Percentiles rank a stretch among this genome's conserved stretches.
Evolutionary conservation across 1,140 invertebrate species (phyloP).

Genomic region (Brachionus calyciflorus): DNA sequence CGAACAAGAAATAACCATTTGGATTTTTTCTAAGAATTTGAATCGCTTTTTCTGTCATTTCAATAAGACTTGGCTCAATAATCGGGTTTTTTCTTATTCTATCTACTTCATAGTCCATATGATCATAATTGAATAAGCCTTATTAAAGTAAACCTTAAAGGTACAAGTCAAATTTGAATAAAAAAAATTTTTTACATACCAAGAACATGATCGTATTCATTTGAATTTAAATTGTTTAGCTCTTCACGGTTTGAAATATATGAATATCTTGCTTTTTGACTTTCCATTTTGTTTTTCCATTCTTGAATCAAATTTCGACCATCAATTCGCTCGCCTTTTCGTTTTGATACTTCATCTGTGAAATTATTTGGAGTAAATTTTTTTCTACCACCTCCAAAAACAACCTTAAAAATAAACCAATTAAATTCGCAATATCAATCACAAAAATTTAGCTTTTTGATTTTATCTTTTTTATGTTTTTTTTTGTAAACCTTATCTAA

Average conservation of each 20-base stretch:
- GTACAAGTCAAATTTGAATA: background rate
- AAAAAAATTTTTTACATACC: background rate
- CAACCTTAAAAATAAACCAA: slow-evolving; percentile 24
- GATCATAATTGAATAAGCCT: slow-evolving; percentile 65
- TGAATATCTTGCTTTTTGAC: background rate
- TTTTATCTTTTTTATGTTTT: no score
- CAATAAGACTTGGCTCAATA: slow-evolving; percentile 67
- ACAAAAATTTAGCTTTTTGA: no score
- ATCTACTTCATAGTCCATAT: slow-evolving; percentile 72
- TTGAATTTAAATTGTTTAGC: slow-evolving; percentile 14
- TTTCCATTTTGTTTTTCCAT: slow-evolving; percentile 36
- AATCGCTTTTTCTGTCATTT: slow-evolving; percentile 83
- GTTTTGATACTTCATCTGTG: background rate
- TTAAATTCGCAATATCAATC: no score
- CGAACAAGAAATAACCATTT: slow-evolving; percentile 81
- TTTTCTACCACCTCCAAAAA: slow-evolving; percentile 39
- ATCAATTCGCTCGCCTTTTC: slow-evolving; percentile 31
- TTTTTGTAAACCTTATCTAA: no score
- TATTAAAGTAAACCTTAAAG: background rate
- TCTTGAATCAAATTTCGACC: slow-evolving; percentile 25
- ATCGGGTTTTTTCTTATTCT: slow-evolving; percentile 54
- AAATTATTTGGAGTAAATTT: slow-evolving; percentile 5
- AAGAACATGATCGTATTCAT: slow-evolving; percentile 32
- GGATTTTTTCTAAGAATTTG: slow-evolving; percentile 73
- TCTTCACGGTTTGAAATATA: background rate